Evolutionary conservation across 64 coral and sea anemone species (phyloP).

Genomic region (Trachythela sp.): DNA sequence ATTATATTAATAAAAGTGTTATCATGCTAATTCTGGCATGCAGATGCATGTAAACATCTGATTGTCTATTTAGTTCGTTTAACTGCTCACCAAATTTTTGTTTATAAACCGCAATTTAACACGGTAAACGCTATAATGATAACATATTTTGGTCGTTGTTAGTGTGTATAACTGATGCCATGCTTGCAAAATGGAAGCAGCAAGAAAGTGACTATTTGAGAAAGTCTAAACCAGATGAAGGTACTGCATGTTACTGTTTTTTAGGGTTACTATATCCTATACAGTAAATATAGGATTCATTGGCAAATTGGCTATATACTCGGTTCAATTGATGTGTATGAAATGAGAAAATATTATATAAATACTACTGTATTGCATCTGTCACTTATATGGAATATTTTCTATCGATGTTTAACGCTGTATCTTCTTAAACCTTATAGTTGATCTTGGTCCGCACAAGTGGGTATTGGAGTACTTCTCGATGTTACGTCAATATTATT

Average conservation of each 20-base stretch:
- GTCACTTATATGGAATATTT: too few species aligned
- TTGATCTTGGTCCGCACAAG: neutral
- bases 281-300: neutral
- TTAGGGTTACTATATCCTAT: neutral
- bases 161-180: neutral
- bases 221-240: neutral
- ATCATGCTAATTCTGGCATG: too few species aligned
- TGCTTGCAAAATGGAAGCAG: slow-evolving; percentile 6
- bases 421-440: neutral
- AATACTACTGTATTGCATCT: neutral
- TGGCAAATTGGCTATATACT: neutral
- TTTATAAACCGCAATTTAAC: too few species aligned
- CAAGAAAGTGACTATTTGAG: neutral
- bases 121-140: too few species aligned
- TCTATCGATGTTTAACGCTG: neutral
- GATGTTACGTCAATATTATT: slow-evolving; percentile 40
- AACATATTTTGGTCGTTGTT: neutral
- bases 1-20: too few species aligned
- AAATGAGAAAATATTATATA: neutral
- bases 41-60: too few species aligned
- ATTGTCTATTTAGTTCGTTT: too few species aligned
- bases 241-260: neutral
- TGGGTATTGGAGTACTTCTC: slow-evolving; percentile 40
- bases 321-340: neutral
- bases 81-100: too few species aligned